Conservation (phyloP, 2,888 invertebrate species). For the Cheilosia variabilis region DNA sequence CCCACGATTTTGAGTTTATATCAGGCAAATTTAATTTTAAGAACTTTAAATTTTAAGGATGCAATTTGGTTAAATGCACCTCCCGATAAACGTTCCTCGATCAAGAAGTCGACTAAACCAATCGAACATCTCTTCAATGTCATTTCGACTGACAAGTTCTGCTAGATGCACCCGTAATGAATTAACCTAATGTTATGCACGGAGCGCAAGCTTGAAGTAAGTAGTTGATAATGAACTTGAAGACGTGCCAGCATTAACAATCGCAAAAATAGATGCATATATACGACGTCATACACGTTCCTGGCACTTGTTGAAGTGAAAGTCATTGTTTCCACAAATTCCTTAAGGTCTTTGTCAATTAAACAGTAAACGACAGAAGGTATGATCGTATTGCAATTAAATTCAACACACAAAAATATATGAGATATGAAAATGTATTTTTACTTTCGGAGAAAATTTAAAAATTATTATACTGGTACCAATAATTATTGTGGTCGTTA, state of each 20-base stretch:
- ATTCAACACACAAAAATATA: too few species aligned
- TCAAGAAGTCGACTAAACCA: constrained; percentile 6
- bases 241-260: constrained; percentile 4
- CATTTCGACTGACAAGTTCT: constrained; percentile 8
- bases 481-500: too few species aligned
- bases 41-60: neutral
- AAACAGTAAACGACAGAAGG: too few species aligned
- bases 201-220: constrained; percentile 16
- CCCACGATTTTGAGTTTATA: neutral
- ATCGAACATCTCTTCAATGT: constrained; percentile 9
- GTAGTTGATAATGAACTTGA: constrained; percentile 32
- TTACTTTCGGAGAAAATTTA: too few species aligned
- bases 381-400: too few species aligned
- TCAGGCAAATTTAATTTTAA: neutral
- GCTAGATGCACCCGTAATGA: constrained; percentile 1
- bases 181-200: neutral
- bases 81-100: constrained; percentile 6
- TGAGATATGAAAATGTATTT: too few species aligned
- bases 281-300: neutral
- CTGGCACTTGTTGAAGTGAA: too few species aligned
- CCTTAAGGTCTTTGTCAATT: neutral
- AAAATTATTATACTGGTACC: too few species aligned
- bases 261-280: constrained; percentile 16
- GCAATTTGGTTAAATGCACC: constrained; percentile 1
- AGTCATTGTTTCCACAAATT: neutral